Conservation (phyloP, 2,888 invertebrate genomes). For the Iselma pallidipennis region DNA sequence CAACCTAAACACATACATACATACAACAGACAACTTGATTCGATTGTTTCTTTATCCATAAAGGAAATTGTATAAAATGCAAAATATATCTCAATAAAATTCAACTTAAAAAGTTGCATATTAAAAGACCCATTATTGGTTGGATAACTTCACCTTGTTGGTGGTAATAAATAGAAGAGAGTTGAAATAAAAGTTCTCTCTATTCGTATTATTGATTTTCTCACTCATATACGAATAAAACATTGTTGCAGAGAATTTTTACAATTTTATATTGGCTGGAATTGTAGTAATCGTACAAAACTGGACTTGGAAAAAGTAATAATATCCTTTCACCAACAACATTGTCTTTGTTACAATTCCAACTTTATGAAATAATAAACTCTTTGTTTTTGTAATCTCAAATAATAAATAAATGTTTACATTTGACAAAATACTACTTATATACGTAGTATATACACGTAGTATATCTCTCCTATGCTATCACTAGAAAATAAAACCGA, state of each 20-base stretch:
- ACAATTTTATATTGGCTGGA: conserved; percentile 1
- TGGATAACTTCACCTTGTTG: not conserved
- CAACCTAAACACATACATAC: not conserved
- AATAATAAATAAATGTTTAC: not conserved
- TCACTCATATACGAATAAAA: not conserved
- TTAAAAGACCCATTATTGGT: no score
- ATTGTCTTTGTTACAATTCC: conserved; percentile 18
- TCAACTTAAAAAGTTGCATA: not conserved
- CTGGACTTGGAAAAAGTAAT: conserved; percentile 17
- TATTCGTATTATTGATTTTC: not conserved
- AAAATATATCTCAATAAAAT: not conserved
- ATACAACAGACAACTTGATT: not conserved
- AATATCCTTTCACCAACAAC: not conserved
- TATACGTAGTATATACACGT: no score
- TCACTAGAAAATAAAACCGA: no score
- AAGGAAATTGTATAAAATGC: not conserved
- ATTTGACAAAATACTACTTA: no score
- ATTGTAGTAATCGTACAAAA: not conserved
- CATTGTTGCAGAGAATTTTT: conserved; percentile 6
- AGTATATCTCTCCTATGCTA: no score
- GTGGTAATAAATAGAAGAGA: not conserved
- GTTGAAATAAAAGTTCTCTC: not conserved
- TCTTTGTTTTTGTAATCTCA: conserved; percentile 22
- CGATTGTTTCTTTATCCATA: not conserved
- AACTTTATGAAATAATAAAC: conserved; percentile 34